A percentile compares a stretch with the other conserved stretches of the same genome.
Evolutionary conservation across 2,888 invertebrate genomes (phyloP).

Genomic region (Bruchidius siliquastri): DNA sequence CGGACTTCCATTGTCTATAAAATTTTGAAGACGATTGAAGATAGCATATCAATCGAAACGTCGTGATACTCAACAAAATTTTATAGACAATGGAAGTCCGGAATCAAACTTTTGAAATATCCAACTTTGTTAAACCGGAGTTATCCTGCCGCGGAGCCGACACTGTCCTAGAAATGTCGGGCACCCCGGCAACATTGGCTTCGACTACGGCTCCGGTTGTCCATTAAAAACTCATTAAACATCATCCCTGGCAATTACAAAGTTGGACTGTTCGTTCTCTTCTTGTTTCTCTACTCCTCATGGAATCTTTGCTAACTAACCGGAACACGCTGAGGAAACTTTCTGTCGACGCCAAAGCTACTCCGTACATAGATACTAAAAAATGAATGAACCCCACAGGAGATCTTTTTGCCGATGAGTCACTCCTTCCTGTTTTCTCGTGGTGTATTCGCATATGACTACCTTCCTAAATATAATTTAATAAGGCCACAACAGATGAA

Average conservation of each 20-base stretch:
- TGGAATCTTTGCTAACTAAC: slow-evolving; percentile 6
- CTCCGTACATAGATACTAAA: not conserved
- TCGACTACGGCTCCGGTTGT: slow-evolving; percentile 35
- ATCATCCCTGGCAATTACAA: slow-evolving; percentile 62
- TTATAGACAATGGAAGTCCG: too few relatives aligned
- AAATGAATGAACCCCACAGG: not conserved
- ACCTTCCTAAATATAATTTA: too few relatives aligned
- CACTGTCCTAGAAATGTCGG: not conserved
- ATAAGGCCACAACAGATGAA: too few relatives aligned
- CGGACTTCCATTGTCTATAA: too few relatives aligned
- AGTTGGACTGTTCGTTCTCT: slow-evolving; percentile 35
- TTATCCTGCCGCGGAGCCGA: not conserved
- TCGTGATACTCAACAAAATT: too few relatives aligned
- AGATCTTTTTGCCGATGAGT: not conserved
- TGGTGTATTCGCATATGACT: not conserved
- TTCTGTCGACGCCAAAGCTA: not conserved
- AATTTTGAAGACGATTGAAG: too few relatives aligned
- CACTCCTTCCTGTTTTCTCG: not conserved
- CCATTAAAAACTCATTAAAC: slow-evolving; percentile 67
- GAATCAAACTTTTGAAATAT: too few relatives aligned
- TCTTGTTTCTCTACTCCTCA: slow-evolving; percentile 8
- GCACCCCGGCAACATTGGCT: not conserved
- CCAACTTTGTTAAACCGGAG: too few relatives aligned
- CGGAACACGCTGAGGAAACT: not conserved
- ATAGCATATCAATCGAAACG: too few relatives aligned